Evolutionary conservation across 2,888 invertebrate species (phyloP), one percentile per base, ranked within the genome.

Genomic region (Anorthoa munda): DNA sequence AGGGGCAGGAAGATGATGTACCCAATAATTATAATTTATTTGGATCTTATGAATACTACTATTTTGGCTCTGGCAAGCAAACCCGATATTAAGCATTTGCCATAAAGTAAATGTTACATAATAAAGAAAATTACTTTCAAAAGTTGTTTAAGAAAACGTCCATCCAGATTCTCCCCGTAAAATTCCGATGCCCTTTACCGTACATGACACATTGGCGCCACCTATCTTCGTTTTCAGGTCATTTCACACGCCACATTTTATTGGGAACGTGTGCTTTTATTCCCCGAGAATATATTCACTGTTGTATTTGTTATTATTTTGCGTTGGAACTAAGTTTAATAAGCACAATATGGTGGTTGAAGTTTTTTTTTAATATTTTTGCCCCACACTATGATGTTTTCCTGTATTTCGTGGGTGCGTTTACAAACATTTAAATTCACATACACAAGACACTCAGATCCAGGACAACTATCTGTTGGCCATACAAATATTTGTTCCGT

Each of bases 211-310:
- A 48, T 18, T 53, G 70, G 64, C 77, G 63, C 63, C 77, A 77
- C 68, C 50, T 77, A 82, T 69, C 67, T 68, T 60, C 48, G 26
- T 68, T 60, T 81, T 51, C 82, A 77, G 77, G 55, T 81, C 78
- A 82, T 77, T 77, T 46, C 63, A 77, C 78, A 68, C 31, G 64
- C 63, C 64, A 31, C 31, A 59, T 56, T 64, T 77, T 51, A 78
- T 81, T 68, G 45, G 59, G 45, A 69, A 60, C 82, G 63, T 64
- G 51, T 67, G 77, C 31, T 26, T 58, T 64, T 56, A 64, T 13
- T 50, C 31, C 15, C 23, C 12, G 55, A 81, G n/a, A 17, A 66
- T 46, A 66, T 61, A 51, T 45, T 45, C 7, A 39, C 21, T 45
- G n/a, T 59, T 46, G n/a, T 7, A 15, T n/a, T 17, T 23, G 15